Percentiles rank a stretch among this genome's conserved stretches.
These are phyloP conservation scores for Odontomachus brunneus DNA, from an alignment of 1,140 invertebrate genomes.

Conservation along the genomic window DNA sequence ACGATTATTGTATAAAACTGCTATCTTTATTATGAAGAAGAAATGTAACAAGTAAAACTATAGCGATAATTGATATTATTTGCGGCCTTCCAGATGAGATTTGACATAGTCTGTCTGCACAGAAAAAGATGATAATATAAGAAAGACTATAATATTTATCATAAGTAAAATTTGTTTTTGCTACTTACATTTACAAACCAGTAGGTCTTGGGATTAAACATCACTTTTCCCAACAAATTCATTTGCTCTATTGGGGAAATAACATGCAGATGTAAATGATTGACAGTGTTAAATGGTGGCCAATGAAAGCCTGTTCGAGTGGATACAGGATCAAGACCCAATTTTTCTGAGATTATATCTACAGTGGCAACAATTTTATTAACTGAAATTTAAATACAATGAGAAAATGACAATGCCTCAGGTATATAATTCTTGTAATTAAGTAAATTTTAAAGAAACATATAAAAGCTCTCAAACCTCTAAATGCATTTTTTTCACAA, in stretches of 20 bases:
- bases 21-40: background rate
- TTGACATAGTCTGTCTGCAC: constrained; percentile 82
- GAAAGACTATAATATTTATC: background rate
- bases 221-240: constrained; percentile 88
- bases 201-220: constrained; percentile 91
- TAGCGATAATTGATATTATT: background rate
- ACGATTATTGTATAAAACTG: background rate
- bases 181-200: constrained; percentile 95
- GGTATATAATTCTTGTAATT: too few relatives aligned
- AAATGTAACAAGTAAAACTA: background rate
- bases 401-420: constrained; percentile 59
- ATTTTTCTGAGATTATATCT: constrained; percentile 85
- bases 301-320: constrained; percentile 94
- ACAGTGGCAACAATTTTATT: constrained; percentile 87
- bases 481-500: background rate
- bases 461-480: constrained; percentile 49
- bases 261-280: constrained; percentile 95
- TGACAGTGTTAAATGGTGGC: constrained; percentile 94
- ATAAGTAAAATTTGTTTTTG: background rate
- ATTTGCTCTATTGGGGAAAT: constrained; percentile 93
- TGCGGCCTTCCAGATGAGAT: constrained; percentile 71
- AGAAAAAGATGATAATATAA: constrained; percentile 63
- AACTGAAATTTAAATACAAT: constrained; percentile 82
- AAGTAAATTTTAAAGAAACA: background rate
- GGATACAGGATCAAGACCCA: constrained; percentile 86